A percentile compares a stretch with the other conserved stretches of the same genome.
Conservation (phyloP, 2,888 invertebrate species). For the Anodontia alba region DNA sequence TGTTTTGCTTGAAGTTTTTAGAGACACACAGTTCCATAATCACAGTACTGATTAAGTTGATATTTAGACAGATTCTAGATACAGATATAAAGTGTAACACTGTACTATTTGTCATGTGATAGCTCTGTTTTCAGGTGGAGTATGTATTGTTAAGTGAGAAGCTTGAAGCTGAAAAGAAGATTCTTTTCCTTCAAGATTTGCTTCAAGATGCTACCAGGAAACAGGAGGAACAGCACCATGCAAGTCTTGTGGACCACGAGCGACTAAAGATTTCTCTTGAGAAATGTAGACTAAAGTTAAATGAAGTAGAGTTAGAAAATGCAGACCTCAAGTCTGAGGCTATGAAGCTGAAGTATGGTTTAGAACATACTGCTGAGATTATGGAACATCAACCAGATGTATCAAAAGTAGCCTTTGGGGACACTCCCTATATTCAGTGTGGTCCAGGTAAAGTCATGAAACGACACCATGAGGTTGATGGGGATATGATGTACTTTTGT, state of each 20-base stretch:
- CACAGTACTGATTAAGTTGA: too few relatives aligned
- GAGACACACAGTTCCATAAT: too few relatives aligned
- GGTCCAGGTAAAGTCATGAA: conserved; percentile 13
- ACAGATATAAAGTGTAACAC: too few relatives aligned
- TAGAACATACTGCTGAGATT: not conserved
- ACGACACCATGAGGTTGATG: conserved; percentile 4
- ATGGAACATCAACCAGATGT: not conserved
- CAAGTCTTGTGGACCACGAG: not conserved
- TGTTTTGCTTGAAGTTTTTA: too few relatives aligned
- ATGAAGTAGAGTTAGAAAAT: not conserved
- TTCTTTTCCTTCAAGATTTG: not conserved
- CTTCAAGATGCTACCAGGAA: not conserved
- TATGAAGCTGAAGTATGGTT: not conserved
- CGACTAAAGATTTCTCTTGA: not conserved
- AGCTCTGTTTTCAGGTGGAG: not conserved
- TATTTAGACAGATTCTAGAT: too few relatives aligned
- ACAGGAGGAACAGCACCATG: not conserved
- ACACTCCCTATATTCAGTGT: conserved; percentile 6
- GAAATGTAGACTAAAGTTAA: not conserved
- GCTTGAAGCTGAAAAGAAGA: not conserved
- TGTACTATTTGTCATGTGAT: too few relatives aligned
- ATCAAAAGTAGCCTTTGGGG: conserved; percentile 1
- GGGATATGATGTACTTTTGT: conserved; percentile 6
- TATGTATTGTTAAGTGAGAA: not conserved
- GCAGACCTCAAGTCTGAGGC: not conserved